Base-by-base conservation (phyloP, 2,888 invertebrate genomes). In the Homarus gammarus region DNA sequence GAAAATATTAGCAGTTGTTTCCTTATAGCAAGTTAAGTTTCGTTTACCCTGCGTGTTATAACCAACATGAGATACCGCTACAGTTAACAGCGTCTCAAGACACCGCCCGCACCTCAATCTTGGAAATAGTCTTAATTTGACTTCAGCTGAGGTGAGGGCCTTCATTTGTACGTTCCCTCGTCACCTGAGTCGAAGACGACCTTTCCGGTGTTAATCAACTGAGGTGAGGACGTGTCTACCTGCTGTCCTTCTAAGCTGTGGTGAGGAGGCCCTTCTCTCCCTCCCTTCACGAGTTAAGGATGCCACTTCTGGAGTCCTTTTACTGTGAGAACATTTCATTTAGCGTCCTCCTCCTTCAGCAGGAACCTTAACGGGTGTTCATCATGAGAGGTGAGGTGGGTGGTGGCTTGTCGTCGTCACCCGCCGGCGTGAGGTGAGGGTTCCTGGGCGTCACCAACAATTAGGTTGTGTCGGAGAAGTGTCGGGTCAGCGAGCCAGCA, bases 401-500 rank as follows among this genome's bases (percentile, higher is more conserved):
- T n/a, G n/a, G n/a, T n/a, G n/a, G 10, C 31, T 64, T 22, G 64
- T n/a, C n/a, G n/a, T n/a, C n/a, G 38, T 73, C 40, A 36, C 38
- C 38, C 18, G 27, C 64, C 64, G 27, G 27, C 27, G 64, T 64
- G 75, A 36, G 73, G 44, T 22, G 44, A 22, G 36, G 27, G 27
- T 40, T 27, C 44, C 10, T 22, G 75, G 49, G n/a, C 44, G 75
- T 75, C 44, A n/a, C 75, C 51, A 36, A 61, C 79, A 79, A 79
- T 79, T 79, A 79, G 79, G n/a, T 38, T 33, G 79, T 49, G 51
- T 33, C 12, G 61, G 31, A 49, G n/a, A 31, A 51, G 79, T 36
- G 79, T 33, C n/a, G 49, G 79, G 79, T 79, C 79, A 79, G 79
- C 79, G 33, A 22, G 31, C 51, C 56, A 18, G 31, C 36, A 79